These are phyloP conservation scores for Heliconius himera DNA, from an alignment of 1,140 invertebrate species.

Conservation along the genomic window DNA sequence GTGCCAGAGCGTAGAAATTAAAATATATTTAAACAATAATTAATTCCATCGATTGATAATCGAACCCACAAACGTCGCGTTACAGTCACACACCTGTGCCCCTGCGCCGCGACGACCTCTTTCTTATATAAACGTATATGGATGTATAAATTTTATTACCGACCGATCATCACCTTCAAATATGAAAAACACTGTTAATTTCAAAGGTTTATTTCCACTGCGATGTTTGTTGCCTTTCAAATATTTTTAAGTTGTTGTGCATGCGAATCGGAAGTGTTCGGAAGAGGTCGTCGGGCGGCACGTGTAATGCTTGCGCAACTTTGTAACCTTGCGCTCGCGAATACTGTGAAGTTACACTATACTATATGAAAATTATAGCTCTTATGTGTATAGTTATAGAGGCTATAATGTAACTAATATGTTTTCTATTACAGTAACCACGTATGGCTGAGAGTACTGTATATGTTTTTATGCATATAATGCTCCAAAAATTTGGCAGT, in stretches of 20 bases:
- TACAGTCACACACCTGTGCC: too few species aligned
- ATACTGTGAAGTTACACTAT: slow-evolving; percentile 48
- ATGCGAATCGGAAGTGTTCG: slow-evolving; percentile 78
- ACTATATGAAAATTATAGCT: slow-evolving; percentile 1
- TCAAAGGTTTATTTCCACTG: slow-evolving; percentile 56
- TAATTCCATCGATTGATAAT: too few species aligned
- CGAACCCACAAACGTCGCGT: too few species aligned
- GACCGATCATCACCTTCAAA: slow-evolving; percentile 15
- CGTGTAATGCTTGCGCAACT: slow-evolving; percentile 74
- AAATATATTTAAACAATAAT: too few species aligned
- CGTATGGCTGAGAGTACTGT: not conserved
- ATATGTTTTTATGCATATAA: not conserved
- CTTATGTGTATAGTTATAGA: slow-evolving; percentile 15
- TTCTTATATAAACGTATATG: not conserved
- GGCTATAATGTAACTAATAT: slow-evolving; percentile 12
- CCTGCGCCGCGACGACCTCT: too few species aligned
- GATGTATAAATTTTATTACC: not conserved
- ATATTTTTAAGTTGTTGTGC: slow-evolving; percentile 65
- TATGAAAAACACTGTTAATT: slow-evolving; percentile 37
- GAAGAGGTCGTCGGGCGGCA: slow-evolving; percentile 70
- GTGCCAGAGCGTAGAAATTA: too few species aligned
- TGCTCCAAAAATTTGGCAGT: not conserved
- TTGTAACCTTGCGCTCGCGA: slow-evolving; percentile 71
- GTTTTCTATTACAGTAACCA: not conserved
- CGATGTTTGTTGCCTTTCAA: slow-evolving; percentile 58